A percentile compares a stretch with the other conserved stretches of the same genome.
Conservation (phyloP, 1,140 invertebrate genomes). For the Drosophila teissieri region DNA sequence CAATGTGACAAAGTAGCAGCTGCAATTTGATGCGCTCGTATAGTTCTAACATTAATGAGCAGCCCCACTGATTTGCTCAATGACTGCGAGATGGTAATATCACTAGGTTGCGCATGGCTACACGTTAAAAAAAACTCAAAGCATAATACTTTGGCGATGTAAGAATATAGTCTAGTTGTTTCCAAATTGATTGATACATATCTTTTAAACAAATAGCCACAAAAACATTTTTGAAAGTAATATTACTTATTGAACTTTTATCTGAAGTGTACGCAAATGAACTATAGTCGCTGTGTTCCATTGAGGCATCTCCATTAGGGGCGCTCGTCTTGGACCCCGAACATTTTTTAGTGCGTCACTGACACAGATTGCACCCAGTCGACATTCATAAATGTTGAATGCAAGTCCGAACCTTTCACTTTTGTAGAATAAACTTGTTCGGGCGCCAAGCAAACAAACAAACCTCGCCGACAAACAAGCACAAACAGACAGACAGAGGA, state of each 20-base stretch:
- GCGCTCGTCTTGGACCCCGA: constrained; percentile 19
- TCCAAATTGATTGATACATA: too few species aligned
- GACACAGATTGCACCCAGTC: constrained; percentile 59
- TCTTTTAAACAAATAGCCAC: too few species aligned
- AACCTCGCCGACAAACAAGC: constrained; percentile 41
- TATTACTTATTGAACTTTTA: neutral
- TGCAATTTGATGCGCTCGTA: constrained; percentile 21
- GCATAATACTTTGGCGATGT: neutral
- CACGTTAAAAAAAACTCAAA: neutral
- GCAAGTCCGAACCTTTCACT: constrained; percentile 69
- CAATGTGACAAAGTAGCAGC: constrained; percentile 28
- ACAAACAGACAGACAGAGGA: constrained; percentile 28
- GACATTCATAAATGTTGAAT: constrained; percentile 38
- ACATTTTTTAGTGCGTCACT: constrained; percentile 72
- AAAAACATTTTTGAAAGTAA: too few species aligned
- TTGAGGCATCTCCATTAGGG: constrained; percentile 41
- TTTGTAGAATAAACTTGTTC: constrained; percentile 81
- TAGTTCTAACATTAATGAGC: constrained; percentile 21
- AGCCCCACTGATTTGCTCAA: constrained; percentile 12
- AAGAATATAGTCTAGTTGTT: neutral
- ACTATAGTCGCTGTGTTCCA: neutral
- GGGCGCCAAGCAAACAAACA: constrained; percentile 37
- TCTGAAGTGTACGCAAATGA: constrained; percentile 8
- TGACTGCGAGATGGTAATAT: constrained; percentile 6
- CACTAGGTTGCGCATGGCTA: neutral